Evolutionary conservation across 2,113 vertebrate species (phyloP).

Genomic region (Ptyas mucosa): DNA sequence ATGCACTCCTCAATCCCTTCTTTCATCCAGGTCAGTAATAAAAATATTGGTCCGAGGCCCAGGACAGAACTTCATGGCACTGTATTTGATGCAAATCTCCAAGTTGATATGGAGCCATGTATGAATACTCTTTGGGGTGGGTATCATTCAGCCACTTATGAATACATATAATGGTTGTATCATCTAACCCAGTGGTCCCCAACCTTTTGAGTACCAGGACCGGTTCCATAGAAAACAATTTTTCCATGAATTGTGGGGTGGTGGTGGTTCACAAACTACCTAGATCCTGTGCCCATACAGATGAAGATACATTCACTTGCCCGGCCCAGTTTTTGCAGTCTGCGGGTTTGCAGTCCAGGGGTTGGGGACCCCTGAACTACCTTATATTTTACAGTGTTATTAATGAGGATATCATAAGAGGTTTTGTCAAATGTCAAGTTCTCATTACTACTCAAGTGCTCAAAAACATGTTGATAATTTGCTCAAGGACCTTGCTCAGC

Average conservation of each 20-base stretch:
- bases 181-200: background rate
- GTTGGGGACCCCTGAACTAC: background rate
- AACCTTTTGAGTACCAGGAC: background rate
- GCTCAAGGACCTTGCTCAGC: background rate
- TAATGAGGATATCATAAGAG: background rate
- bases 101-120: background rate
- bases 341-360: no score
- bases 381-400: background rate
- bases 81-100: background rate
- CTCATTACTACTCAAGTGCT: background rate
- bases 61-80: background rate
- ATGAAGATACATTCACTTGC: background rate
- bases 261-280: background rate
- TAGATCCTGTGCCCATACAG: background rate
- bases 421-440: background rate
- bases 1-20: background rate
- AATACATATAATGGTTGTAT: background rate
- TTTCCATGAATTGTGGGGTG: background rate
- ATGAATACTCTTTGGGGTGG: background rate
- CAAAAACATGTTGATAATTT: background rate
- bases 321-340: background rate
- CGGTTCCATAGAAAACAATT: background rate
- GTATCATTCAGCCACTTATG: background rate
- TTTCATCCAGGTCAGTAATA: background rate
- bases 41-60: background rate